Percentiles rank a stretch among this genome's conserved stretches.
These are phyloP conservation scores for Brenthis hecate DNA, from an alignment of 2,888 invertebrate species.

Conservation along the genomic window DNA sequence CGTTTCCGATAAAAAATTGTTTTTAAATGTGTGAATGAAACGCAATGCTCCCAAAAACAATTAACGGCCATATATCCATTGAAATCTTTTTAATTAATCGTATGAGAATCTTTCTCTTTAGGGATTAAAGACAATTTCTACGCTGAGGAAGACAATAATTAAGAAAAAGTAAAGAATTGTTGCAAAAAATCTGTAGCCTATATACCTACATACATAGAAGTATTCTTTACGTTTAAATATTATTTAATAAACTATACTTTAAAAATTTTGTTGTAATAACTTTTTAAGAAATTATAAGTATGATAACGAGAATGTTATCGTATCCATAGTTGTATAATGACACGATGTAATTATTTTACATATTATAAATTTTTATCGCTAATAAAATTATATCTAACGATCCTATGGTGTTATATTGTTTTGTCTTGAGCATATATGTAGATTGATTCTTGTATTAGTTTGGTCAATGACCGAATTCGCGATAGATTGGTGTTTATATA, in stretches of 20 bases:
- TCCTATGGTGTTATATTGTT: too few species aligned
- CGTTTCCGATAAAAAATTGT: conserved; percentile 31
- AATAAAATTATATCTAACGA: too few species aligned
- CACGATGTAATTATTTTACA: too few species aligned
- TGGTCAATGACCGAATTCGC: too few species aligned
- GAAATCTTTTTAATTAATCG: conserved; percentile 23
- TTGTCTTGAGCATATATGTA: too few species aligned
- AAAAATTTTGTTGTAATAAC: not conserved
- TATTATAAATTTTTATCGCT: too few species aligned
- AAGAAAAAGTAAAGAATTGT: not conserved
- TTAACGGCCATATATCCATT: conserved; percentile 24
- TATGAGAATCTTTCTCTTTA: conserved; percentile 15
- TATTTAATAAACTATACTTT: not conserved
- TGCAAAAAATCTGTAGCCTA: not conserved
- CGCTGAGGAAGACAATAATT: not conserved
- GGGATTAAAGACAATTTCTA: conserved; percentile 1
- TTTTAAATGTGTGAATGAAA: conserved; percentile 32
- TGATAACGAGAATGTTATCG: not conserved
- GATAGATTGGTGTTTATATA: too few species aligned
- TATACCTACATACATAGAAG: not conserved
- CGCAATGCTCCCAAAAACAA: conserved; percentile 27
- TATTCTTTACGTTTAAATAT: too few species aligned
- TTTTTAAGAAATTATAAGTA: not conserved
- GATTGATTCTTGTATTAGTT: too few species aligned
- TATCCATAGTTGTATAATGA: too few species aligned